These are phyloP conservation scores for Mesembrinibis cayennensis DNA, from an alignment of 2,113 vertebrate species.

Conservation along the genomic window DNA sequence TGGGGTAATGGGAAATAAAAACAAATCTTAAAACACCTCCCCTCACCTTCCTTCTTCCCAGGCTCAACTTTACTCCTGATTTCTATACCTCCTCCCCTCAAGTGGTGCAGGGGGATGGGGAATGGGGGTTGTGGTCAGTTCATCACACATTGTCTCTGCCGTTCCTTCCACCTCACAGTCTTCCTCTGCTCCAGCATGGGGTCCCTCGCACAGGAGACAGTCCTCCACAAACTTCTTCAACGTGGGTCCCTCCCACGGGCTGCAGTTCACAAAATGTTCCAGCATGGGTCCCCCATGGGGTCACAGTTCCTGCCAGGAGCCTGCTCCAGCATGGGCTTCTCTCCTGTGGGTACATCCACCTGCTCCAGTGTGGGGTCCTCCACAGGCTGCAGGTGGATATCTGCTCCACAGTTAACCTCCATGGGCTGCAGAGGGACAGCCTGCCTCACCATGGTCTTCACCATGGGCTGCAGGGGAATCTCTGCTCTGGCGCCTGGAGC, in stretches of 20 bases:
- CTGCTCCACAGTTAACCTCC: not conserved
- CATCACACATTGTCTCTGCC: not conserved
- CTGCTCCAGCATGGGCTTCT: not conserved
- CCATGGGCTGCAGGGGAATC: not conserved
- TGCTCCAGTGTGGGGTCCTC: not conserved
- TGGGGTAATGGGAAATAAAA: not conserved
- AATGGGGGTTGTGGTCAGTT: not conserved
- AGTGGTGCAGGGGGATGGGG: accelerated
- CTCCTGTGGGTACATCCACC: too few relatives aligned
- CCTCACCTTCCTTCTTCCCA: not conserved
- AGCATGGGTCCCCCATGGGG: accelerated
- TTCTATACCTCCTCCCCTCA: not conserved
- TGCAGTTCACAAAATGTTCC: not conserved
- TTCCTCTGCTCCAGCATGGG: not conserved
- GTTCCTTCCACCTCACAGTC: not conserved
- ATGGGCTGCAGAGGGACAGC: not conserved
- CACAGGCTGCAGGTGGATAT: too few relatives aligned
- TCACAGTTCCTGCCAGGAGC: not conserved
- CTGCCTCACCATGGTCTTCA: too few relatives aligned
- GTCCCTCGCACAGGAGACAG: not conserved
- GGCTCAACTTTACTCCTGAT: not conserved
- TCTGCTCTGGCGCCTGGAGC: not conserved
- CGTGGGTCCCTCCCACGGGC: accelerated
- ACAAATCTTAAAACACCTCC: not conserved
- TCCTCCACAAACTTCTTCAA: not conserved